A percentile compares a stretch with the other conserved stretches of the same genome.
phyloP scores from a whole-genome alignment of 2,113 vertebrate genomes.

The Brevimyrus niger region DNA sequence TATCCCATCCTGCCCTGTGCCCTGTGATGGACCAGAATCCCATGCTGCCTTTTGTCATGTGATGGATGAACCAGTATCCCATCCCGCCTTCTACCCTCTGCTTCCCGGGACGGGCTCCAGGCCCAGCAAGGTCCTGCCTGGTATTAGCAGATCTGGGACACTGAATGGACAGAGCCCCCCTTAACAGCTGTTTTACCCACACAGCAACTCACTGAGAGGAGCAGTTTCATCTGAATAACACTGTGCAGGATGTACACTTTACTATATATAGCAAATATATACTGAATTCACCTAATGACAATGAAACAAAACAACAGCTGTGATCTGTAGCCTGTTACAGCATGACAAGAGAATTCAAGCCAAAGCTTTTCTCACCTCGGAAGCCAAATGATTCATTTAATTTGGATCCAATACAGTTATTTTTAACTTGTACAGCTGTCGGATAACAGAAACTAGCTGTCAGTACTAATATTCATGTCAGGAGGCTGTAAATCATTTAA shows the following conservation, averaged over 20 bases:
- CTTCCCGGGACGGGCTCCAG: not conserved
- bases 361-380: constrained; percentile 10
- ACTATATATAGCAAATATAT: not conserved
- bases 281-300: not conserved
- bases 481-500: constrained; percentile 15
- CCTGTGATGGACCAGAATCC: not conserved
- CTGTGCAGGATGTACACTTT: not conserved
- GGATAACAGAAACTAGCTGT: constrained; percentile 5
- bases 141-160: not conserved
- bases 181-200: not conserved
- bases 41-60: not conserved
- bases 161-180: not conserved
- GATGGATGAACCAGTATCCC: not conserved
- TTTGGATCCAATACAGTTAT: constrained; percentile 12
- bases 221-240: not conserved
- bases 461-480: not conserved
- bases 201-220: not conserved
- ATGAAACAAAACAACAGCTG: constrained; percentile 1
- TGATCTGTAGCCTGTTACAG: constrained; percentile 4
- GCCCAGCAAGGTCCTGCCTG: not conserved
- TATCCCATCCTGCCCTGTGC: not conserved
- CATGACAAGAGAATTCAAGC: not conserved
- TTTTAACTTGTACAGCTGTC: constrained; percentile 8
- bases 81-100: not conserved
- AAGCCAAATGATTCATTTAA: constrained; percentile 17